phyloP scores from a whole-genome alignment of 2,113 vertebrate species.

The Mystacornis crossleyi region DNA sequence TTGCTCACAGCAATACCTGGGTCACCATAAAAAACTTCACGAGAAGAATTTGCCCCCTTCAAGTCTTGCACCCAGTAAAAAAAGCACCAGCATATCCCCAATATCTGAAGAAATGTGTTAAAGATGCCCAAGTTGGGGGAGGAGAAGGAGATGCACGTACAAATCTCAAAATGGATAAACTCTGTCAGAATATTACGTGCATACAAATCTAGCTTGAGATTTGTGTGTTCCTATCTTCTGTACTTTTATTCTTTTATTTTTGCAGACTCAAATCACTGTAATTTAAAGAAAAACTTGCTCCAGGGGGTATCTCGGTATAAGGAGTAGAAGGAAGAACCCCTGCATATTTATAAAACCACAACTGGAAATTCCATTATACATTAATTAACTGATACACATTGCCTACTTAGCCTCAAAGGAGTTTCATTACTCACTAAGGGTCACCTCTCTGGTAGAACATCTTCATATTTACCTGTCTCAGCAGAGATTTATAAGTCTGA shows the following conservation, averaged over 20 bases:
- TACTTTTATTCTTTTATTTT: neutral
- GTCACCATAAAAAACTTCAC: neutral
- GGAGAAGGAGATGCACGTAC: neutral
- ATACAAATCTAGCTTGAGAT: neutral
- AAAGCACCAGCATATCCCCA: neutral
- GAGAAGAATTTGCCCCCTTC: neutral
- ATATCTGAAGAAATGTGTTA: neutral
- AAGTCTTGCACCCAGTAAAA: neutral
- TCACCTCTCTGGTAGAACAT: neutral
- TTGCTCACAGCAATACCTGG: neutral
- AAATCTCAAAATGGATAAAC: neutral
- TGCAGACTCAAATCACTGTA: neutral
- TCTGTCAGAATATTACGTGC: neutral
- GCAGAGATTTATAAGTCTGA: neutral
- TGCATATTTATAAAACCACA: neutral
- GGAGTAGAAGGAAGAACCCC: neutral
- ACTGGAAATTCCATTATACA: neutral
- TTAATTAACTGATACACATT: neutral
- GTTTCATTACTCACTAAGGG: neutral
- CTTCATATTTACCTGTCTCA: slow-evolving; percentile 11
- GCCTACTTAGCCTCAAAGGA: neutral
- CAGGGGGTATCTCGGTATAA: neutral
- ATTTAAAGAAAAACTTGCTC: neutral
- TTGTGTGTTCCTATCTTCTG: neutral
- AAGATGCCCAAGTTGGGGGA: neutral